Base-by-base conservation (phyloP, 2,888 invertebrate species). In the Eucera pruinosa region DNA sequence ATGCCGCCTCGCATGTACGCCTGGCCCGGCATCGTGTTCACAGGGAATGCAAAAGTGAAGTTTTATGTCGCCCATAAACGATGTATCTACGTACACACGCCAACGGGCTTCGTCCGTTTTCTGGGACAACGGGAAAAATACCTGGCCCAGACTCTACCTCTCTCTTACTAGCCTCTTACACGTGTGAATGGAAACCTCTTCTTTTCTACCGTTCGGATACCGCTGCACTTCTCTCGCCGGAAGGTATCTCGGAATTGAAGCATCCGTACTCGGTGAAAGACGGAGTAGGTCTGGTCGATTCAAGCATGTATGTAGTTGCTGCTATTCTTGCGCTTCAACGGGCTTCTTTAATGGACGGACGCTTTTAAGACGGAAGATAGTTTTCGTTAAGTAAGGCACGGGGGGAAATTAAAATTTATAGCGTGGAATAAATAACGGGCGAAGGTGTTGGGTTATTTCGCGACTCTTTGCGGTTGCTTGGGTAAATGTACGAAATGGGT, bases 51-150 rank as follows among this genome's bases (percentile, higher is more conserved):
- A 61, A 69, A 78, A 69, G 73, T 57, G 65, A 70, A 78, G 78
- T 80, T 80, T 80, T 80, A 80, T 66, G 74, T 74, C 67, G 45
- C 11, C 69, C 81, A 67, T 77, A 75, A 80, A 80, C 80, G 80
- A 79, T 75, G 74, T 75, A 66, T 71, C 79, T 70, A 62, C 58
- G 52, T 60, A 23, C 67, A 54, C 47, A 47, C 54, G 48, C 48
- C 48, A 43, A 13, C 45, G 45, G 25, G n/a, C 27, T 70, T 39
- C 36, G 61, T 73, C 55, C 39, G 64, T 55, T 73, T 66, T 43
- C 73, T 45, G 61, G 55, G 50, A 66, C 66, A 50, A 43, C 41
- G 73, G 55, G 60, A 36, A 55, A 54, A 57, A 60, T 58, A 58
- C 39, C 67, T 36, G 52, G n/a, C n/a, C 27, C 55, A 45, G 41